Percentiles rank a stretch among this genome's conserved stretches.
Conservation (phyloP, 2,113 vertebrate species). For the Haemorhous mexicanus region DNA sequence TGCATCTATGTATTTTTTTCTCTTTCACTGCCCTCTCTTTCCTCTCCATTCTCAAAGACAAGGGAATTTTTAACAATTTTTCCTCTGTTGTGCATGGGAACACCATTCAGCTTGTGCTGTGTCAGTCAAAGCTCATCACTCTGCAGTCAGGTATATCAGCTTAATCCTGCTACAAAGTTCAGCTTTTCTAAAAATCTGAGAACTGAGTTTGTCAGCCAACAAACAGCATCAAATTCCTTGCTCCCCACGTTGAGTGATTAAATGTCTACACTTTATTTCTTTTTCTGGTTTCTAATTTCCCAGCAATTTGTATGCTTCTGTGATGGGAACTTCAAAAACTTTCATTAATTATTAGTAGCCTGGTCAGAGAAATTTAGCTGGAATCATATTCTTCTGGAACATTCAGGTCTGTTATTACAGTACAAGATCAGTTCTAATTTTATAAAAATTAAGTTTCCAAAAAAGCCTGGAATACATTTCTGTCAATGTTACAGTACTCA, state of each 20-base stretch:
- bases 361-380: not conserved
- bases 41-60: not conserved
- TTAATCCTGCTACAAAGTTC: not conserved
- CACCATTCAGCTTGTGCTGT: not conserved
- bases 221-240: constrained; percentile 53
- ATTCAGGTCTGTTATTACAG: not conserved
- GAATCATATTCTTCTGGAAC: not conserved
- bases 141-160: constrained; percentile 13
- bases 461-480: not conserved
- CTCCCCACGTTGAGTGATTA: constrained; percentile 35
- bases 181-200: constrained; percentile 41
- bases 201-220: constrained; percentile 60
- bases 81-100: not conserved
- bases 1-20: not conserved
- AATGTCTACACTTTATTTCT: constrained; percentile 24
- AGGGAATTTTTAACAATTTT: not conserved
- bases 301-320: constrained; percentile 9
- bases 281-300: constrained; percentile 51
- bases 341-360: not conserved
- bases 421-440: not conserved
- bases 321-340: constrained; percentile 36
- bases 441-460: not conserved
- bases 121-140: constrained; percentile 37
- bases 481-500: not conserved
- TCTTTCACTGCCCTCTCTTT: not conserved